Evolutionary conservation across 2,113 vertebrate genomes (phyloP).

Genomic region (Empidonax traillii): DNA sequence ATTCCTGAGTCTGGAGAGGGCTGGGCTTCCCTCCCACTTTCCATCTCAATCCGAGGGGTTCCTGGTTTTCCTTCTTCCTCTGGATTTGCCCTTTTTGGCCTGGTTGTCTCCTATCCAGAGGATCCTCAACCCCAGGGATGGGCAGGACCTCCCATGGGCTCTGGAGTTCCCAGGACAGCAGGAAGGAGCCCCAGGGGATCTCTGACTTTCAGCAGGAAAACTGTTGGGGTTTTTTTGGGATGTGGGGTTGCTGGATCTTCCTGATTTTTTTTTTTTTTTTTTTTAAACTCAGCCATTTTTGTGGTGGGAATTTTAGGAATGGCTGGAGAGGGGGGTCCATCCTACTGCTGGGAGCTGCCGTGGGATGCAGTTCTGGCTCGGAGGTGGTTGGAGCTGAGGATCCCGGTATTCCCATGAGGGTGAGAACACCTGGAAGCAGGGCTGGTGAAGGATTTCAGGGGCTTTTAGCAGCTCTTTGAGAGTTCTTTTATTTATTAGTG

Average conservation of each 20-base stretch:
- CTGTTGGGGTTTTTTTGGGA: neutral
- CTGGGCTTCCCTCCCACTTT: neutral
- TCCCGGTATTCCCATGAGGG: neutral
- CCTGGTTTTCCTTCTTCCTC: neutral
- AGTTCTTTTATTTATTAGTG: neutral
- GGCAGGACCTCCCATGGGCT: neutral
- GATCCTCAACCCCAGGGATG: neutral
- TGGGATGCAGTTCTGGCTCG: neutral
- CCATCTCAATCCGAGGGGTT: neutral
- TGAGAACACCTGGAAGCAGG: too few species aligned
- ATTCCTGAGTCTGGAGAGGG: neutral
- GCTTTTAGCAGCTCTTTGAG: too few species aligned
- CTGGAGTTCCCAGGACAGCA: neutral
- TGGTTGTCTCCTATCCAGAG: neutral
- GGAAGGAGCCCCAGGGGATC: neutral
- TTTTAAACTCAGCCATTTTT: neutral
- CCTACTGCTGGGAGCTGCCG: neutral
- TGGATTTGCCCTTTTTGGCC: neutral
- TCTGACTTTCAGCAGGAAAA: neutral
- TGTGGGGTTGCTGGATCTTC: neutral
- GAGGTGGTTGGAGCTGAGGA: neutral
- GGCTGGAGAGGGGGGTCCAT: neutral
- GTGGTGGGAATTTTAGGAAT: neutral
- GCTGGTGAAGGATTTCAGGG: too few species aligned
- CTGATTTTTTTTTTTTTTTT: neutral